Evolutionary conservation across 2,888 invertebrate genomes (phyloP).

Genomic region (Pemphredon lugubris): DNA sequence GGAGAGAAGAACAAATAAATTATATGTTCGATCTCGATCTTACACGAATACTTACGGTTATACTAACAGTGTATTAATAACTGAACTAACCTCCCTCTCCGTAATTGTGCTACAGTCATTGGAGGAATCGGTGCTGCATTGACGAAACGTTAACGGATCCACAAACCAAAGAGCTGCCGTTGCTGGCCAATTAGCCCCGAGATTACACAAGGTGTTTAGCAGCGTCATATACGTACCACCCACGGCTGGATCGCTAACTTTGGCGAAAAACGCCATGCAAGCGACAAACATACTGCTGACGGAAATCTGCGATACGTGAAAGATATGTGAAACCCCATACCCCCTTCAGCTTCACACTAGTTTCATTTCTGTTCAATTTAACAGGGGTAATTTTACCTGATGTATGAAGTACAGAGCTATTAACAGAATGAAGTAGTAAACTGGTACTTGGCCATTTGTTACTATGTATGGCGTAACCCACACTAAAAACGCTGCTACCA

Average conservation of each 20-base stretch:
- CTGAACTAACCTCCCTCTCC: slow-evolving; percentile 85
- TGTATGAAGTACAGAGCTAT: slow-evolving; percentile 92
- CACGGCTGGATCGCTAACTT: slow-evolving; percentile 96
- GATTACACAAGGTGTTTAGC: slow-evolving; percentile 96
- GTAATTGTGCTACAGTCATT: slow-evolving; percentile 85
- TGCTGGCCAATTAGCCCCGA: slow-evolving; percentile 99
- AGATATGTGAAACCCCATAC: neutral
- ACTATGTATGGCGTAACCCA: slow-evolving; percentile 91
- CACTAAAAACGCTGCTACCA: slow-evolving; percentile 91
- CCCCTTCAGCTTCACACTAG: no score
- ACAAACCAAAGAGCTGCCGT: slow-evolving; percentile 95
- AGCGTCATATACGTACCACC: slow-evolving; percentile 99
- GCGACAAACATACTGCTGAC: slow-evolving; percentile 98
- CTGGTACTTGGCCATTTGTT: slow-evolving; percentile 85
- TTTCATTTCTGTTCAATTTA: no score
- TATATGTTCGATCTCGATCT: neutral
- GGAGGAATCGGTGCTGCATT: slow-evolving; percentile 83
- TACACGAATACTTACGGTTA: neutral
- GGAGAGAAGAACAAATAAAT: no score
- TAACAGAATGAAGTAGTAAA: slow-evolving; percentile 89
- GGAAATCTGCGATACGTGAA: slow-evolving; percentile 86
- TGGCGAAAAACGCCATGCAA: slow-evolving; percentile 98
- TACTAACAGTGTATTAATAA: neutral
- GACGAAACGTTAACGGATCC: slow-evolving; percentile 92
- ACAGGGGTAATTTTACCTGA: slow-evolving; percentile 86